These are phyloP conservation scores for Drosophila sordidula DNA, from an alignment of 2,888 invertebrate genomes.

Conservation along the genomic window DNA sequence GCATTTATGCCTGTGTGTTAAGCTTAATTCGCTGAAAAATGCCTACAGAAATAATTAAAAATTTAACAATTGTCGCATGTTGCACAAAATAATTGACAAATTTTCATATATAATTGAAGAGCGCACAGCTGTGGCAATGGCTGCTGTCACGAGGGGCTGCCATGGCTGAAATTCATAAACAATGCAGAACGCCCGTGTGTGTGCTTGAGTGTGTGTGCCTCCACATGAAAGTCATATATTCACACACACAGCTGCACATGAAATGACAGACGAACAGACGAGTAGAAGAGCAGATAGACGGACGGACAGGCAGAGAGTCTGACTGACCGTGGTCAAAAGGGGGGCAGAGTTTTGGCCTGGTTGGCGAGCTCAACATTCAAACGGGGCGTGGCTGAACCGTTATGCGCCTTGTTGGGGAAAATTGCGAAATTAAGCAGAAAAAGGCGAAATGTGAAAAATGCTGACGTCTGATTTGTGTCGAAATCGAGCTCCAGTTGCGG, in stretches of 20 bases:
- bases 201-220: slow-evolving; percentile 7
- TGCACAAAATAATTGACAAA: slow-evolving; percentile 82
- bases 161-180: slow-evolving; percentile 72
- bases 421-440: slow-evolving; percentile 79
- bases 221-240: slow-evolving; percentile 60
- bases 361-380: slow-evolving; percentile 10
- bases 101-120: slow-evolving; percentile 81
- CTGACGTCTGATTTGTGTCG: slow-evolving; percentile 82
- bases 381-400: slow-evolving; percentile 23
- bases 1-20: slow-evolving; percentile 29
- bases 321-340: slow-evolving; percentile 11
- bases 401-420: slow-evolving; percentile 61
- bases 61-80: slow-evolving; percentile 80
- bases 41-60: slow-evolving; percentile 71
- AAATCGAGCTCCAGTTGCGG: slow-evolving; percentile 49
- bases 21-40: slow-evolving; percentile 58
- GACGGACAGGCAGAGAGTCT: slow-evolving; percentile 2
- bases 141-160: slow-evolving; percentile 69
- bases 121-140: slow-evolving; percentile 66
- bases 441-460: slow-evolving; percentile 68
- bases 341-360: background rate
- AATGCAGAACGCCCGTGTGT: slow-evolving; percentile 54
- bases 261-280: slow-evolving; percentile 56
- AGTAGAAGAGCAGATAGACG: slow-evolving; percentile 18
- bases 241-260: slow-evolving; percentile 68